Conservation (phyloP, 2,113 vertebrate genomes). For the Phaetusa simplex region DNA sequence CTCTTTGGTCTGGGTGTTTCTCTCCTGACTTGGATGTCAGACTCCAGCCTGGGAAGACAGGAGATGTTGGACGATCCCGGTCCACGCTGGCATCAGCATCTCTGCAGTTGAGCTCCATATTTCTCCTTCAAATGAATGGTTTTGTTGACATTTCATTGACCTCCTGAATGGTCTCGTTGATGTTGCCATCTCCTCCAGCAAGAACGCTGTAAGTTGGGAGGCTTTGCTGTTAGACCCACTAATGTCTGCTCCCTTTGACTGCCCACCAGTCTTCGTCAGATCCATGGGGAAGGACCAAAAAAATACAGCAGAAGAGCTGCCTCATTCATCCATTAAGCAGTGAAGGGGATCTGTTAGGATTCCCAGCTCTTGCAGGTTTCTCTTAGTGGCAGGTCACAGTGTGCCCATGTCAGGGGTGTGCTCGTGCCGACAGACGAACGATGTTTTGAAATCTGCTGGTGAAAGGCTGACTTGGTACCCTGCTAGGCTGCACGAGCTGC, state of each 20-base stretch:
- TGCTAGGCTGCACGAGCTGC: background rate
- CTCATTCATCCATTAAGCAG: background rate
- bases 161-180: background rate
- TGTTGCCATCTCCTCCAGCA: accelerated
- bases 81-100: background rate
- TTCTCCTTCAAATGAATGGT: background rate
- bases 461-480: background rate
- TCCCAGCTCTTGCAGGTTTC: background rate
- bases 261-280: background rate
- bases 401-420: background rate
- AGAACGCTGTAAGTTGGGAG: background rate
- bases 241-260: background rate
- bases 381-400: background rate
- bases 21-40: background rate
- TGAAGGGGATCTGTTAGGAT: background rate
- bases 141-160: background rate
- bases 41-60: background rate
- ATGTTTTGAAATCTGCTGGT: background rate
- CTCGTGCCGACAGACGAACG: background rate
- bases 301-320: background rate
- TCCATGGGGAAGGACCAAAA: background rate
- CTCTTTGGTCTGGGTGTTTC: background rate
- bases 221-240: background rate
- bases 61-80: background rate
- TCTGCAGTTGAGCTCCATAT: background rate